Conservation (phyloP, 2,888 invertebrate species). For the Hyalella azteca region DNA sequence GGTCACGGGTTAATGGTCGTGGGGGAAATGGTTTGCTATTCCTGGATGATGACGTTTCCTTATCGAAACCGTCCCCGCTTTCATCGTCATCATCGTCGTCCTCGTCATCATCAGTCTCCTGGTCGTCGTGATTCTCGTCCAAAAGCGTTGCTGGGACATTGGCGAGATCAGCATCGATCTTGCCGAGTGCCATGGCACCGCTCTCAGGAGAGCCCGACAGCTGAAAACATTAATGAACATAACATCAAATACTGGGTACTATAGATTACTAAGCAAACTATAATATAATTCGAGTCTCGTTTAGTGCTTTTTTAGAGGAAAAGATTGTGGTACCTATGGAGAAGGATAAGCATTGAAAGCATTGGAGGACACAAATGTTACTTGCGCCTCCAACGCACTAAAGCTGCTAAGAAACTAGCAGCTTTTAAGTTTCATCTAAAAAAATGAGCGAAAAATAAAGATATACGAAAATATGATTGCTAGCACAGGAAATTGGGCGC, state of each 20-base stretch:
- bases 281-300: too few species aligned
- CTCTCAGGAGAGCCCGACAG: neutral
- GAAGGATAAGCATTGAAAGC: too few species aligned
- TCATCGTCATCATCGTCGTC: conserved; percentile 38
- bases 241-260: neutral
- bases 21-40: conserved; percentile 50
- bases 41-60: neutral
- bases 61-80: neutral
- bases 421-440: too few species aligned
- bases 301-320: too few species aligned
- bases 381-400: too few species aligned
- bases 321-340: too few species aligned
- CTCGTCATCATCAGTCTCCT: conserved; percentile 42
- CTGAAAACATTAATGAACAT: neutral
- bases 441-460: too few species aligned
- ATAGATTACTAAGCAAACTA: too few species aligned
- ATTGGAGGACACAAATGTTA: too few species aligned
- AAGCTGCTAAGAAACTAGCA: too few species aligned
- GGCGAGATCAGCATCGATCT: neutral
- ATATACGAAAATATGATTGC: too few species aligned
- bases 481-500: too few species aligned
- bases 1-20: conserved; percentile 65
- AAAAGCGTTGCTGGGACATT: neutral
- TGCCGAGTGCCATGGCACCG: neutral
- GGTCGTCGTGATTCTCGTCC: conserved; percentile 5